Percentiles rank a stretch among this genome's conserved stretches.
Conservation (phyloP, 1,140 invertebrate genomes). For the Aphaenogaster rudis region DNA sequence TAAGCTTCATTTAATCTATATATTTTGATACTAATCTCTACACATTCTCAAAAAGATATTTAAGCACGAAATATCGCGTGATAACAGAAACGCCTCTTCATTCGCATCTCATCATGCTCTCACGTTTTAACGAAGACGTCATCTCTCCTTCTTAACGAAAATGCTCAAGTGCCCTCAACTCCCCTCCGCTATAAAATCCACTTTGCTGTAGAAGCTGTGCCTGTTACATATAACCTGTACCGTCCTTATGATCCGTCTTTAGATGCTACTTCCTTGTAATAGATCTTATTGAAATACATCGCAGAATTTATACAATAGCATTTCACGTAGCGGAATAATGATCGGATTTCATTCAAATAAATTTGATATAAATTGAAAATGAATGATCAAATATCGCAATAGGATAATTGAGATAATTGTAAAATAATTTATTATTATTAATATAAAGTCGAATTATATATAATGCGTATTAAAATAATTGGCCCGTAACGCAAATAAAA, state of each 20-base stretch:
- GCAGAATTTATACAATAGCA: constrained; percentile 12
- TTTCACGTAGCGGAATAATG: neutral
- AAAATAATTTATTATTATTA: constrained; percentile 17
- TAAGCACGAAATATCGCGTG: neutral
- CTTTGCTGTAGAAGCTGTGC: neutral
- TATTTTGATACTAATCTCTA: neutral
- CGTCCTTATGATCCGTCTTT: neutral
- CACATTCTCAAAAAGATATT: neutral
- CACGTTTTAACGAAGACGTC: constrained; percentile 43
- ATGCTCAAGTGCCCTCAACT: neutral
- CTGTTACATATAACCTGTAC: neutral
- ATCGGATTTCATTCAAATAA: neutral
- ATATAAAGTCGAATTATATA: constrained; percentile 9
- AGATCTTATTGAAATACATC: constrained; percentile 8
- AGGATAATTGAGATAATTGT: constrained; percentile 24
- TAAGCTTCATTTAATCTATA: neutral
- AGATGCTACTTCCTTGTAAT: constrained; percentile 9
- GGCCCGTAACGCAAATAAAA: constrained; percentile 20
- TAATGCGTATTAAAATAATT: constrained; percentile 11
- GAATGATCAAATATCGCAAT: neutral
- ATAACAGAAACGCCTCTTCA: neutral
- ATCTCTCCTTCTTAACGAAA: neutral
- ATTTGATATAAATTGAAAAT: constrained; percentile 26
- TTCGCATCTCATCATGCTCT: constrained; percentile 10
- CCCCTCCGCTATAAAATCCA: neutral